Conservation (phyloP, 2,888 invertebrate species). For the Drosophila limbata region DNA sequence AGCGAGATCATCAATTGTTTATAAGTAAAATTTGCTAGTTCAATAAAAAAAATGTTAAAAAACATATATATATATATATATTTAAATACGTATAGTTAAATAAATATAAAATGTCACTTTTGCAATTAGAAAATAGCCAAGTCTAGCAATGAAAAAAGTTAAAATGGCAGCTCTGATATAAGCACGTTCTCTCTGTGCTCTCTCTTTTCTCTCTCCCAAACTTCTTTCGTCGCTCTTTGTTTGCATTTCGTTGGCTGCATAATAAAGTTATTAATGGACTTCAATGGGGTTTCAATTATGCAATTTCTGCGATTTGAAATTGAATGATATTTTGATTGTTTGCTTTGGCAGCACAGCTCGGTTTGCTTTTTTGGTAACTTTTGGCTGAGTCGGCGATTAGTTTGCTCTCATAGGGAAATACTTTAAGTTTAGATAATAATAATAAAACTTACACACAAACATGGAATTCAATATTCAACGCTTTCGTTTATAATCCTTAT, state of each 20-base stretch:
- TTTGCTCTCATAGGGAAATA: conserved; percentile 23
- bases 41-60: too few species aligned
- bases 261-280: conserved; percentile 79
- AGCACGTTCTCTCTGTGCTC: neutral
- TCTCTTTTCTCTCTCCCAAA: neutral
- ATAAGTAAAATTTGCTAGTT: too few species aligned
- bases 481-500: neutral
- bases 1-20: too few species aligned
- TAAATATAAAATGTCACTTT: too few species aligned
- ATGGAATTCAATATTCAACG: neutral
- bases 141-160: neutral
- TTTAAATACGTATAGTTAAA: too few species aligned
- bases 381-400: conserved; percentile 37
- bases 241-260: conserved; percentile 67
- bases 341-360: conserved; percentile 34
- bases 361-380: conserved; percentile 23
- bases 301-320: conserved; percentile 79
- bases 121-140: neutral
- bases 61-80: too few species aligned
- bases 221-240: conserved; percentile 30
- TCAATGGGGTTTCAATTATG: conserved; percentile 79
- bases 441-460: conserved; percentile 1
- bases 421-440: conserved; percentile 7
- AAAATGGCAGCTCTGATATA: neutral
- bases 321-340: conserved; percentile 77